A percentile compares a stretch with the other conserved stretches of the same genome.
These are phyloP conservation scores for Metaphire vulgaris DNA, from an alignment of 1,140 invertebrate genomes.

Conservation along the genomic window DNA sequence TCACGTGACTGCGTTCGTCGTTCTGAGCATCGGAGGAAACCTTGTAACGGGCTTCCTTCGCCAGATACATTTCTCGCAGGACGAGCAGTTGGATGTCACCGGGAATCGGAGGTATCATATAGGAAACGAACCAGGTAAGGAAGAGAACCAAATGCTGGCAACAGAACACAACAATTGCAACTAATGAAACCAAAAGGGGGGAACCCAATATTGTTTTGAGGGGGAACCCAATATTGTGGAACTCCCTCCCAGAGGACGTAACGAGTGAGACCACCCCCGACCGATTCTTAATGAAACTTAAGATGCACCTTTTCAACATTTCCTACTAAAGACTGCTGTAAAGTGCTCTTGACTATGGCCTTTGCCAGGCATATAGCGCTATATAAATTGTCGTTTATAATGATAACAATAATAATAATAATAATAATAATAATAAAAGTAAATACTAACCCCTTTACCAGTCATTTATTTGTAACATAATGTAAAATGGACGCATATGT, in stretches of 20 bases:
- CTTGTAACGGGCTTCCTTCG: conserved; percentile 78
- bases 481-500: too few species aligned
- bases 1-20: neutral
- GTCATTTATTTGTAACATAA: too few species aligned
- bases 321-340: too few species aligned
- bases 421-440: conserved; percentile 15
- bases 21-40: conserved; percentile 42
- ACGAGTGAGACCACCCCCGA: too few species aligned
- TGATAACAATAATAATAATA: conserved; percentile 4
- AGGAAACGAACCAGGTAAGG: conserved; percentile 72
- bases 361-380: too few species aligned
- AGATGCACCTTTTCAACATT: too few species aligned
- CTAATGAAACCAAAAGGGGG: neutral
- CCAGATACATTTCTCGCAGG: conserved; percentile 74
- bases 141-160: conserved; percentile 74
- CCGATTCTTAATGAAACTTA: too few species aligned
- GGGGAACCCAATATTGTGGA: too few species aligned
- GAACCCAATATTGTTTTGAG: neutral
- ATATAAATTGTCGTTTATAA: too few species aligned
- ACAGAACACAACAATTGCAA: conserved; percentile 37
- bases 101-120: conserved; percentile 80
- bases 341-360: too few species aligned
- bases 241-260: too few species aligned
- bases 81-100: conserved; percentile 68
- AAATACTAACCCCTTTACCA: too few species aligned